Evolutionary conservation across 2,113 vertebrate genomes (phyloP), one percentile per base, ranked within the genome.

Genomic region (Tupaia tana): DNA sequence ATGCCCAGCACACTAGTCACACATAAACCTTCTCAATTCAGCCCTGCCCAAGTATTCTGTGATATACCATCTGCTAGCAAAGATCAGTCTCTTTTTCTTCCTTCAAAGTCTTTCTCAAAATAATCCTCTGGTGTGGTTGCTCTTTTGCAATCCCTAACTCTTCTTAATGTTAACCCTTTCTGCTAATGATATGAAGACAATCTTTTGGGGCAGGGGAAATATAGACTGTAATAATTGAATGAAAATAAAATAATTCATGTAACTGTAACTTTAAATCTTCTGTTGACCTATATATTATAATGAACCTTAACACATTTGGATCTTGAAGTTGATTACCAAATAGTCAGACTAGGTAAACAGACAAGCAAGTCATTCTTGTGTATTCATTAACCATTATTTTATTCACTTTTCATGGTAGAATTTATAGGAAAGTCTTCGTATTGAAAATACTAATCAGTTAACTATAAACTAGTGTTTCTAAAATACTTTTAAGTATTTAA

Each of bases 401-500:
- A 83, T 59, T 92, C 59, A 94, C 20, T 73, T 43, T 83, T 61
- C 15, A n/a, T 69, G 75, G 2, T 54, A 56, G 18, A 74, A 80
- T 29, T n/a, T 69, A 56, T 7, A 92, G 2, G 9, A 52, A 80
- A n/a, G 7, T 64, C 61, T 64, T 24, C 90, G 6, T 6, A 43
- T 19, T 96, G 82, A 86, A 86, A 94, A 69, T 74, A 74, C 9
- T 95, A 63, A 89, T 77, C 16, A 71, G 6, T 63, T 71, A 69
- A 93, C 13, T 81, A 70, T 80, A 86, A 78, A 59, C 4, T 8
- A 82, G 18, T 91, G 54, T 43, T 84, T 85, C 24, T 81, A 90
- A 81, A 71, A 73, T 75, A 43, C 7, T 86, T 82, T 86, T 34
- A 88, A 88, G 15, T n/a, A 79, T 80, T 95, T 89, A 87, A 77